Conservation (phyloP, 2,888 invertebrate genomes). For the Troilus luridus region DNA sequence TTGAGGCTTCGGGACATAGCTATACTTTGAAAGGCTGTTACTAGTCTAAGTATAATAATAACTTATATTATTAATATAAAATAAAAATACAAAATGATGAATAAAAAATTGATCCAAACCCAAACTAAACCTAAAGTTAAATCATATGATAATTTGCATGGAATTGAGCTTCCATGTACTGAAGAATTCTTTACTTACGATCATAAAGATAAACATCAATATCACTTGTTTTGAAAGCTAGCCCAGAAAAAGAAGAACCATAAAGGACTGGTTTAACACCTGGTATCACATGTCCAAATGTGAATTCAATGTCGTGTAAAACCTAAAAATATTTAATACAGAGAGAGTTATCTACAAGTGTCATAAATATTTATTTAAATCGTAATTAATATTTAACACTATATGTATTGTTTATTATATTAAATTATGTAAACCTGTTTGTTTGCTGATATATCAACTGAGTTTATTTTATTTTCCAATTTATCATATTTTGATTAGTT, state of each 20-base stretch:
- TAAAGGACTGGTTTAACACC: conserved; percentile 72
- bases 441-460: too few relatives aligned
- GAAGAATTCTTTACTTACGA: conserved; percentile 53
- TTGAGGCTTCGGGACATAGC: too few relatives aligned
- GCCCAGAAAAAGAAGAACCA: conserved; percentile 82
- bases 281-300: conserved; percentile 57
- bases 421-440: too few relatives aligned
- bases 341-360: background rate
- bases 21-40: too few relatives aligned
- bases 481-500: too few relatives aligned
- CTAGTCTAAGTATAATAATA: too few relatives aligned
- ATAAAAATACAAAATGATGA: background rate
- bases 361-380: too few relatives aligned
- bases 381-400: too few relatives aligned
- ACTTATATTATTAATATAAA: background rate
- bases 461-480: too few relatives aligned
- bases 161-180: background rate
- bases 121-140: too few relatives aligned
- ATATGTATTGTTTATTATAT: too few relatives aligned
- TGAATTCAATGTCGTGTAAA: conserved; percentile 37
- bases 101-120: background rate
- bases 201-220: conserved; percentile 77
- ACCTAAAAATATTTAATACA: conserved; percentile 44
- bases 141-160: too few relatives aligned
- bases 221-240: conserved; percentile 80